Conservation (phyloP, 2,888 invertebrate genomes). For the Ophioninae sp. region DNA sequence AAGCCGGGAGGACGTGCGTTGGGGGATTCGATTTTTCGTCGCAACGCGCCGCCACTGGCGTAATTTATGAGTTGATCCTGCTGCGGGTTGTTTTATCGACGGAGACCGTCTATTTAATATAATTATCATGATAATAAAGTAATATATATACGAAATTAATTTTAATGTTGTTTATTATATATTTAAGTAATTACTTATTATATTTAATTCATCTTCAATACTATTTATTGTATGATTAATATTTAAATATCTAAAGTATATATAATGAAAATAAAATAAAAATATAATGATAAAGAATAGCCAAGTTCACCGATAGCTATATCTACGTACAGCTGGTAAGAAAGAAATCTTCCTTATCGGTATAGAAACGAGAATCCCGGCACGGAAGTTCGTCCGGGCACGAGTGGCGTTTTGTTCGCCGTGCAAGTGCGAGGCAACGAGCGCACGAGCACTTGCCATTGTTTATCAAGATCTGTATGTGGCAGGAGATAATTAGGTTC, state of each 20-base stretch:
- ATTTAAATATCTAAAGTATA: too few species aligned
- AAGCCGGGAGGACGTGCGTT: not conserved
- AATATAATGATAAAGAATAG: too few species aligned
- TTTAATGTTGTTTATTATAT: too few species aligned
- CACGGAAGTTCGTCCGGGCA: not conserved
- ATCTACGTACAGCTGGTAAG: not conserved
- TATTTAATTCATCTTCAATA: too few species aligned
- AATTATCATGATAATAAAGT: too few species aligned
- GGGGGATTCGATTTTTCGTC: conserved; percentile 4
- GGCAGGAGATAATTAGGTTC: conserved; percentile 31
- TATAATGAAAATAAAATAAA: too few species aligned
- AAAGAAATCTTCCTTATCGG: not conserved
- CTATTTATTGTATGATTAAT: too few species aligned
- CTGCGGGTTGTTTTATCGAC: not conserved
- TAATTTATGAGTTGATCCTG: not conserved
- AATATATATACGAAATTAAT: too few species aligned
- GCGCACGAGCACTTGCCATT: conserved; percentile 38
- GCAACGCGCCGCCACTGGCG: not conserved
- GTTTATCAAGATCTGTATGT: conserved; percentile 48
- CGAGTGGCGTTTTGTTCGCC: not conserved
- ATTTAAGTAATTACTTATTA: too few species aligned
- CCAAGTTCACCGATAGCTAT: too few species aligned
- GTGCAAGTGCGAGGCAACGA: not conserved
- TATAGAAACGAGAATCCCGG: not conserved
- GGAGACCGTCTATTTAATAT: not conserved